Evolutionary conservation across 2,113 vertebrate genomes (phyloP).

Genomic region (Cinclus mexicanus): DNA sequence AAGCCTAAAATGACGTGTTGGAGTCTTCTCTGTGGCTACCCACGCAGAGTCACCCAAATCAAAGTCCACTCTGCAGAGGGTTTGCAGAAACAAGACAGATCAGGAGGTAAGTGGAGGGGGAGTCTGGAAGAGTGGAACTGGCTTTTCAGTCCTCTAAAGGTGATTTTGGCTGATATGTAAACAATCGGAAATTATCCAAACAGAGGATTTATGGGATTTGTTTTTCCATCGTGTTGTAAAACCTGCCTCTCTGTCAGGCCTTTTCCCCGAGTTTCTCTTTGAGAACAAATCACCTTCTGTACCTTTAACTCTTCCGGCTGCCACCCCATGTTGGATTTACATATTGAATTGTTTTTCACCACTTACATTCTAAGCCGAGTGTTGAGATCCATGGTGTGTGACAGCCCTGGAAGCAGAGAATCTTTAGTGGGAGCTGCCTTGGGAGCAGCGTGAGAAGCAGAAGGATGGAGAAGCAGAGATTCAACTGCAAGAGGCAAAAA

Average conservation of each 20-base stretch:
- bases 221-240: neutral
- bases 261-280: neutral
- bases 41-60: slow-evolving; percentile 83
- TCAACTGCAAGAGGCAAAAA: neutral
- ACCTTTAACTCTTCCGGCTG: neutral
- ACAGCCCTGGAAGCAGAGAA: neutral
- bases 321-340: neutral
- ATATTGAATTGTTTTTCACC: neutral
- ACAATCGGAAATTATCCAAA: neutral
- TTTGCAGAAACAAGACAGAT: slow-evolving; percentile 79
- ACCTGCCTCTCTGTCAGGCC: neutral
- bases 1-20: slow-evolving; percentile 83
- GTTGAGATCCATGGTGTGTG: neutral
- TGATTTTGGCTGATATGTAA: neutral
- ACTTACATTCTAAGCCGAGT: neutral
- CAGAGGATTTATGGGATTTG: neutral
- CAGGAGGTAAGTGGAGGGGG: slow-evolving; percentile 74
- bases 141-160: neutral
- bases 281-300: neutral
- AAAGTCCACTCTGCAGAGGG: slow-evolving; percentile 81
- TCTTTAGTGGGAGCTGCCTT: neutral
- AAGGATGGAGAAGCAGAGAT: neutral
- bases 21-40: slow-evolving; percentile 85
- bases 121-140: neutral
- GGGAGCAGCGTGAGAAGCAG: neutral